These are phyloP conservation scores for Botia almorhae DNA, from an alignment of 2,797 vertebrate species.

Conservation along the genomic window DNA sequence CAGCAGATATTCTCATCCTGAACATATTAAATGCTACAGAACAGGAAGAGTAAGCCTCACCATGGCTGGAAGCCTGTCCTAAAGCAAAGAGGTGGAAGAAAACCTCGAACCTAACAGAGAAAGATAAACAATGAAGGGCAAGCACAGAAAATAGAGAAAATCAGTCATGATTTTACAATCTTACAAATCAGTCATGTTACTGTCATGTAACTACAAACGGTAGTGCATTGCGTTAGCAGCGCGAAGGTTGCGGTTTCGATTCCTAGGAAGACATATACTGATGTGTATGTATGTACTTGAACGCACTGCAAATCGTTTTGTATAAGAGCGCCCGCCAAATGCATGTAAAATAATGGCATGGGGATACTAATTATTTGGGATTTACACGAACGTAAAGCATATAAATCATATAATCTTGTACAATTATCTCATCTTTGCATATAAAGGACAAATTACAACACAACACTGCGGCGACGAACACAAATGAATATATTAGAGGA, in stretches of 20 bases:
- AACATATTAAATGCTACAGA: background rate
- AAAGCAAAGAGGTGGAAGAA: constrained; percentile 39
- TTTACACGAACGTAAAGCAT: background rate
- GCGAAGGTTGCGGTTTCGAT: too few species aligned
- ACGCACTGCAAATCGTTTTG: too few species aligned
- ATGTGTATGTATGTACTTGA: too few species aligned
- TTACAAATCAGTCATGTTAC: too few species aligned
- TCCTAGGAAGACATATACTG: too few species aligned
- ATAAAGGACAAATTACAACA: background rate
- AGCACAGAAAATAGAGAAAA: too few species aligned
- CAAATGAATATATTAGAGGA: background rate
- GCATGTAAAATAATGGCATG: background rate
- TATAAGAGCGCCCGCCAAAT: too few species aligned
- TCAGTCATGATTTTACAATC: too few species aligned
- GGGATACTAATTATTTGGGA: background rate
- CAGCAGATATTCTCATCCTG: background rate
- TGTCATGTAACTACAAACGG: too few species aligned
- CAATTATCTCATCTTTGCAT: background rate
- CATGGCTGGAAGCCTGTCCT: constrained; percentile 70
- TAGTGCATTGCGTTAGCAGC: too few species aligned
- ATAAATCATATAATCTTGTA: background rate
- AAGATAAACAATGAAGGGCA: background rate
- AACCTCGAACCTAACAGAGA: constrained; percentile 15
- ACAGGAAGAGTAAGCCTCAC: constrained; percentile 64
- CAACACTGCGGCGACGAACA: background rate